Conservation (phyloP, 2,113 vertebrate genomes). For the Crocuta crocuta region DNA sequence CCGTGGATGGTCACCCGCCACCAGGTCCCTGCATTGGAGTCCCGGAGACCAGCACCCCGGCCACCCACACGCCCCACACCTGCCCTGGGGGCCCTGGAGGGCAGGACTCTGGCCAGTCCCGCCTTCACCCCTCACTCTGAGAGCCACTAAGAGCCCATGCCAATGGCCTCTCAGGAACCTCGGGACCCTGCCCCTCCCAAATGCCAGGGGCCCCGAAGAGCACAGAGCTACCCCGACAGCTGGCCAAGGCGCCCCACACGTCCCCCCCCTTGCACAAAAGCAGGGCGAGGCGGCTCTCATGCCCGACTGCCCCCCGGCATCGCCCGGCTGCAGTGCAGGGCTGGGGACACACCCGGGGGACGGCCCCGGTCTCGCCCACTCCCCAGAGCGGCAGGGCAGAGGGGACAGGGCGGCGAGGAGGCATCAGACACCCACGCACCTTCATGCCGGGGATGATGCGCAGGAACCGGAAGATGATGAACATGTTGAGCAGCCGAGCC, state of each 20-base stretch:
- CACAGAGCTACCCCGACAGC: rapidly evolving
- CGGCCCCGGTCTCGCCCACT: neutral
- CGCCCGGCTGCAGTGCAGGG: rapidly evolving
- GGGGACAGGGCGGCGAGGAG: rapidly evolving
- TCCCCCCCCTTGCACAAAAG: rapidly evolving
- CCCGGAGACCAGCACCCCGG: neutral
- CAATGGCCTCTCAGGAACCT: neutral
- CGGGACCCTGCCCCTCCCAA: neutral
- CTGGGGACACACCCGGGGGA: neutral
- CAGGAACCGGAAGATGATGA: slow-evolving; percentile 96
- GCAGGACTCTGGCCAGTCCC: rapidly evolving
- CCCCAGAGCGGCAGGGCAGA: rapidly evolving
- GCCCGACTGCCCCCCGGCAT: neutral
- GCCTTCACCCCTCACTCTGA: neutral
- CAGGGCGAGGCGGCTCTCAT: rapidly evolving
- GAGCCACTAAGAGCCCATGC: rapidly evolving
- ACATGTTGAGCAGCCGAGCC: slow-evolving; percentile 93
- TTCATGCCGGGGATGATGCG: slow-evolving; percentile 95
- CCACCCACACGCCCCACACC: neutral
- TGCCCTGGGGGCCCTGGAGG: neutral
- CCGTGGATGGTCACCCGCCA: rapidly evolving
- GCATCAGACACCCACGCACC: slow-evolving; percentile 78
- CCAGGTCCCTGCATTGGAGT: neutral
- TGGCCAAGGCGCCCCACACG: rapidly evolving
- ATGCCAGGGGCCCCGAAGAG: neutral